phyloP scores from a whole-genome alignment of 2,888 invertebrate genomes.

The Dryomyza anilis region DNA sequence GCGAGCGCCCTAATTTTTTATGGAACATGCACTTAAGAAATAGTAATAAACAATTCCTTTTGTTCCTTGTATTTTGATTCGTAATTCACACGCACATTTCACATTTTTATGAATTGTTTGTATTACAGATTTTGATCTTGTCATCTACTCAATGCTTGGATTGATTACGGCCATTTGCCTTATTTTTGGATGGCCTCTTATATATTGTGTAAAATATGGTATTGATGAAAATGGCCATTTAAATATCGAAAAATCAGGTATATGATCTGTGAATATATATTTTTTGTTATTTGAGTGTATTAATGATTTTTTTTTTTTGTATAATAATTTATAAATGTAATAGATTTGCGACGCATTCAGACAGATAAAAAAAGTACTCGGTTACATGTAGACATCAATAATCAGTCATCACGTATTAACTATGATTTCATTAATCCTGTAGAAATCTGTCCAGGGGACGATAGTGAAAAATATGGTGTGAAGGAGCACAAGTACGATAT shows the following conservation, averaged over 20 bases:
- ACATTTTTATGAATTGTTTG: background rate
- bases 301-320: background rate
- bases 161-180: conserved; percentile 58
- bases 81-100: background rate
- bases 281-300: background rate
- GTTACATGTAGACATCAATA: conserved; percentile 65
- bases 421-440: conserved; percentile 79
- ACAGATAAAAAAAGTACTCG: conserved; percentile 80
- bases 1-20: too few species aligned
- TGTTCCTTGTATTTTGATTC: background rate
- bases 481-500: conserved; percentile 90
- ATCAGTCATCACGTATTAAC: too few species aligned
- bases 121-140: conserved; percentile 58
- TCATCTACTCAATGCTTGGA: conserved; percentile 59
- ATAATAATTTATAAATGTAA: background rate
- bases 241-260: conserved; percentile 60
- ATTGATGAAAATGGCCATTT: conserved; percentile 57
- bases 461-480: conserved; percentile 64
- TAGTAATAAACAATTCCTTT: too few species aligned
- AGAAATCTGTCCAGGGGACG: conserved; percentile 52
- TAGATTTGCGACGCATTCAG: conserved; percentile 81
- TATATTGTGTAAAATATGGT: conserved; percentile 57
- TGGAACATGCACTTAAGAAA: too few species aligned
- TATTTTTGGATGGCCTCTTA: conserved; percentile 55
- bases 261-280: conserved; percentile 24